Evolutionary conservation across 37 sponge, comb jelly and placozoan species (phyloP).

Genomic region (Beroe forskalii): DNA sequence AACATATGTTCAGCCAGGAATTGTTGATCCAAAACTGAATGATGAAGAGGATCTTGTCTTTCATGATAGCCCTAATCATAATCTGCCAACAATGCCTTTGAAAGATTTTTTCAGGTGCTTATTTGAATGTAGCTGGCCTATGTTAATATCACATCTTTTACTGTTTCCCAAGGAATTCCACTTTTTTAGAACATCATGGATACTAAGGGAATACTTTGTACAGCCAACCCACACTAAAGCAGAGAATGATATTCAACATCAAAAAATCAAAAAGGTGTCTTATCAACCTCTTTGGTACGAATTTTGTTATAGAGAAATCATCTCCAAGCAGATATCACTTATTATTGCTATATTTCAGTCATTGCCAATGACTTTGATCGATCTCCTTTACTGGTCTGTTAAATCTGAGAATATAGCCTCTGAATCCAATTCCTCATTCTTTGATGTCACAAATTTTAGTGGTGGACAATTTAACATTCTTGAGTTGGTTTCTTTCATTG

Average conservation of each 20-base stretch:
- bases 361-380: constrained; percentile 17
- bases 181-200: neutral
- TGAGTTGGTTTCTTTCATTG: neutral
- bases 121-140: neutral
- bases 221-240: neutral
- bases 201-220: neutral
- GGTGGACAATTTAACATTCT: constrained; percentile 39
- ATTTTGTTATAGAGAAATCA: neutral
- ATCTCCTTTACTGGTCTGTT: constrained; percentile 30
- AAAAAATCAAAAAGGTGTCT: neutral
- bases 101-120: neutral
- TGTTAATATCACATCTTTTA: neutral
- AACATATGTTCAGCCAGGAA: constrained; percentile 37
- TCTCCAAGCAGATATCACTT: constrained; percentile 14
- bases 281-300: neutral
- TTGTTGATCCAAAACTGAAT: constrained; percentile 9
- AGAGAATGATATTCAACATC: neutral
- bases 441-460: neutral
- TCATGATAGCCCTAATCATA: neutral
- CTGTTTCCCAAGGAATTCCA: constrained; percentile 3
- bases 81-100: neutral
- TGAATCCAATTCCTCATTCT: neutral
- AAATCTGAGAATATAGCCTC: neutral
- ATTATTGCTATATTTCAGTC: neutral
- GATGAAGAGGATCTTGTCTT: neutral